Conservation (phyloP, 1,140 invertebrate genomes). For the Cydia pomonella region DNA sequence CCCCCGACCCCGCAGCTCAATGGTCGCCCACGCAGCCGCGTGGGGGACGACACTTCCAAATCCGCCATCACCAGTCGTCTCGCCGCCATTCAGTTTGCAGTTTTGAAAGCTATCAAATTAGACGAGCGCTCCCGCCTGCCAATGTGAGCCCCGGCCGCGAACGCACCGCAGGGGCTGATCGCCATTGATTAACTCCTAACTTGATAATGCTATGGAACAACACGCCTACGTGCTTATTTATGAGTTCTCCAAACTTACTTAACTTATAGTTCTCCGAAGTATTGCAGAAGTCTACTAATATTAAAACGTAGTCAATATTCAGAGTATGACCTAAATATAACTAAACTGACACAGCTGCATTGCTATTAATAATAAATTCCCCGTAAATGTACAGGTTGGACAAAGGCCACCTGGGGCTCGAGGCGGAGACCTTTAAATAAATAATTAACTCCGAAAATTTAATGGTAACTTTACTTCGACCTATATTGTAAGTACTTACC, state of each 20-base stretch:
- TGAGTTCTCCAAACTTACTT: not conserved
- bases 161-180: not conserved
- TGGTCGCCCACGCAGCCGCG: slow-evolving; percentile 68
- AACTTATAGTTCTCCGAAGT: not conserved
- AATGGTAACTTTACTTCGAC: not conserved
- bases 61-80: slow-evolving; percentile 65
- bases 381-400: not conserved
- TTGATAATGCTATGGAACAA: slow-evolving; percentile 15
- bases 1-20: slow-evolving; percentile 66
- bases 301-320: not conserved
- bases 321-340: not conserved
- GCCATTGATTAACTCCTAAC: slow-evolving; percentile 2
- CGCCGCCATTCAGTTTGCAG: slow-evolving; percentile 64
- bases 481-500: not conserved
- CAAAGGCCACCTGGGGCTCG: not conserved
- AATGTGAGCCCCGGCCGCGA: not conserved
- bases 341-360: not conserved
- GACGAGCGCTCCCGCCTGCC: slow-evolving; percentile 36
- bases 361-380: slow-evolving; percentile 7
- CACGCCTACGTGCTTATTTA: not conserved
- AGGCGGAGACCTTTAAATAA: not conserved
- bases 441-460: not conserved
- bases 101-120: slow-evolving; percentile 66
- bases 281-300: not conserved
- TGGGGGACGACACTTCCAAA: slow-evolving; percentile 66